Conservation (phyloP, 2,797 vertebrate genomes). For the Melanotaenia trifasciata region DNA sequence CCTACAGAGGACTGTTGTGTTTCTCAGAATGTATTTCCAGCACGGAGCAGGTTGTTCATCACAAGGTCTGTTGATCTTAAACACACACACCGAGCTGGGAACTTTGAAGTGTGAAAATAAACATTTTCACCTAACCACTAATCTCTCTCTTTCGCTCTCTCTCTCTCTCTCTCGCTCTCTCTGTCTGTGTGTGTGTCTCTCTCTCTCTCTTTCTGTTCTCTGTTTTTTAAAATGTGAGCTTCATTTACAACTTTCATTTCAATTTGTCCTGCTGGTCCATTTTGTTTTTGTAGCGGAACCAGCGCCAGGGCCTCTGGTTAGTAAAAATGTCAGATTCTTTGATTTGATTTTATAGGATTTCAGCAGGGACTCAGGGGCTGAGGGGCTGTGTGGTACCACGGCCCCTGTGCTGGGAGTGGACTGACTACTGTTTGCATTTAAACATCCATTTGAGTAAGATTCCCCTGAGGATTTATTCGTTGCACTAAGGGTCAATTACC, state of each 20-base stretch:
- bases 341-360: slow-evolving; percentile 96
- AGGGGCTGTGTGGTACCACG: slow-evolving; percentile 70
- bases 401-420: slow-evolving; percentile 47
- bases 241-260: slow-evolving; percentile 83
- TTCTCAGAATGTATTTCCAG: slow-evolving; percentile 80
- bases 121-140: slow-evolving; percentile 80
- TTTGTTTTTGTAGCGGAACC: slow-evolving; percentile 82
- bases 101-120: slow-evolving; percentile 85
- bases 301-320: slow-evolving; percentile 89
- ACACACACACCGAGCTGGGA: slow-evolving; percentile 73
- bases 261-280: slow-evolving; percentile 81
- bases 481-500: slow-evolving; percentile 96
- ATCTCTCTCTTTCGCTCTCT: slow-evolving; percentile 55
- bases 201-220: slow-evolving; percentile 49
- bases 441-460: slow-evolving; percentile 91
- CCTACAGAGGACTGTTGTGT: slow-evolving; percentile 77
- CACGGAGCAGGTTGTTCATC: slow-evolving; percentile 80
- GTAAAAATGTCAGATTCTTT: slow-evolving; percentile 91
- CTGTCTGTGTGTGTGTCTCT: background rate
- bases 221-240: slow-evolving; percentile 61
- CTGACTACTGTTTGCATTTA: slow-evolving; percentile 95
- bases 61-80: slow-evolving; percentile 80
- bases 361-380: slow-evolving; percentile 88
- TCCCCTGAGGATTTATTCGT: slow-evolving; percentile 94
- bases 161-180: background rate